Conservation (phyloP, 2,797 vertebrate genomes). For the Parauchenoglanis punctatus region DNA sequence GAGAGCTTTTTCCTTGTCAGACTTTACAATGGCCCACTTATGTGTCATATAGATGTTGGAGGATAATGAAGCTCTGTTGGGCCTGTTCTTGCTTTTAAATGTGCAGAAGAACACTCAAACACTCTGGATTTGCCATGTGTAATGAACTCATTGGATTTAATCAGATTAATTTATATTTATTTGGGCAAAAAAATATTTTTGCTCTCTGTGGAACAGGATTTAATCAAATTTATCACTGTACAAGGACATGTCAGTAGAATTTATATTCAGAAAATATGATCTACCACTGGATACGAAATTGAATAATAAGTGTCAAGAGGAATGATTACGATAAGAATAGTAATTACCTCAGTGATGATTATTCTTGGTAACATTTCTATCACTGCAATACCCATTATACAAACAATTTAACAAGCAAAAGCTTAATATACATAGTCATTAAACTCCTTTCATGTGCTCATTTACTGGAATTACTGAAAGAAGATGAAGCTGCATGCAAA, state of each 20-base stretch:
- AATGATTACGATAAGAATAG: not conserved
- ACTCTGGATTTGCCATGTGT: not conserved
- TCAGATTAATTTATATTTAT: not conserved
- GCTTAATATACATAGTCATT: constrained; percentile 28
- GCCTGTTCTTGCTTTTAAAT: not conserved
- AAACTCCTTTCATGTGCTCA: constrained; percentile 17
- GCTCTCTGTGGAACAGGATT: not conserved
- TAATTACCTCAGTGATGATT: constrained; percentile 22
- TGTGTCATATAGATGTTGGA: too few relatives aligned
- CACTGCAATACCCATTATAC: constrained; percentile 20
- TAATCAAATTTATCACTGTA: constrained; percentile 6
- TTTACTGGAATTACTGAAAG: constrained; percentile 7
- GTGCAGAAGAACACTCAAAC: not conserved
- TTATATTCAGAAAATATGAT: constrained; percentile 15
- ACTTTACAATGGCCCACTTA: not conserved
- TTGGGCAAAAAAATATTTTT: not conserved
- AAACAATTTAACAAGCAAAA: constrained; percentile 40
- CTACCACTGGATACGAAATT: not conserved
- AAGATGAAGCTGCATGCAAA: not conserved
- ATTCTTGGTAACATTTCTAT: constrained; percentile 20
- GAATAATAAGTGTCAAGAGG: constrained; percentile 11
- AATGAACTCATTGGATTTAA: not conserved
- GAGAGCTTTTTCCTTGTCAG: not conserved
- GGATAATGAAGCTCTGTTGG: not conserved
- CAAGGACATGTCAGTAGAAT: constrained; percentile 4